Percentiles rank a stretch among this genome's conserved stretches.
Conservation (phyloP, 2,888 invertebrate species). For the Tenthredo livida region DNA sequence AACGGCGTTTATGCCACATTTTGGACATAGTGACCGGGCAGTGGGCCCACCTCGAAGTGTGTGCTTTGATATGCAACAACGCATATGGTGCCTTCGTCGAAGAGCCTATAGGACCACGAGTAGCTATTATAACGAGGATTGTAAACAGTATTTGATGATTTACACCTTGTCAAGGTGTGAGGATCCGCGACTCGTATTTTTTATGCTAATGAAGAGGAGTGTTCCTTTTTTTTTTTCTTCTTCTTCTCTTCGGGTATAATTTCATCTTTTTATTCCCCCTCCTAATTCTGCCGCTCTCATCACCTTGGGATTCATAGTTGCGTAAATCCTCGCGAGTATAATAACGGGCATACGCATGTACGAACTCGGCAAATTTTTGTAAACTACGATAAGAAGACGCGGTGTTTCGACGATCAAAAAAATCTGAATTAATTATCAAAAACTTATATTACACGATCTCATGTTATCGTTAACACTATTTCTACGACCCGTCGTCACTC, state of each 20-base stretch:
- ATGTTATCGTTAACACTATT: background rate
- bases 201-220: background rate
- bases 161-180: conserved; percentile 31
- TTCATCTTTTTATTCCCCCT: too few relatives aligned
- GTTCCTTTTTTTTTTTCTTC: too few relatives aligned
- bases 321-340: background rate
- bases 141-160: conserved; percentile 34
- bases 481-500: background rate
- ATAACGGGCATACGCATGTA: background rate
- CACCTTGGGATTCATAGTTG: background rate
- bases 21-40: background rate
- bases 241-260: too few relatives aligned
- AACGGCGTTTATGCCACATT: background rate
- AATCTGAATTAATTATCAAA: background rate
- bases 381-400: background rate
- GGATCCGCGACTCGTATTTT: conserved; percentile 19
- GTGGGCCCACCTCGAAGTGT: background rate
- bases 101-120: background rate
- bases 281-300: background rate
- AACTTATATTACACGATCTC: background rate
- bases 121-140: conserved; percentile 29
- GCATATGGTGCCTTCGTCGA: background rate
- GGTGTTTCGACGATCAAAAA: background rate
- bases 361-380: background rate
- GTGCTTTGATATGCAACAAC: background rate